Evolutionary conservation across 2,888 invertebrate genomes (phyloP).

Genomic region (Neoaliturus tenellus): DNA sequence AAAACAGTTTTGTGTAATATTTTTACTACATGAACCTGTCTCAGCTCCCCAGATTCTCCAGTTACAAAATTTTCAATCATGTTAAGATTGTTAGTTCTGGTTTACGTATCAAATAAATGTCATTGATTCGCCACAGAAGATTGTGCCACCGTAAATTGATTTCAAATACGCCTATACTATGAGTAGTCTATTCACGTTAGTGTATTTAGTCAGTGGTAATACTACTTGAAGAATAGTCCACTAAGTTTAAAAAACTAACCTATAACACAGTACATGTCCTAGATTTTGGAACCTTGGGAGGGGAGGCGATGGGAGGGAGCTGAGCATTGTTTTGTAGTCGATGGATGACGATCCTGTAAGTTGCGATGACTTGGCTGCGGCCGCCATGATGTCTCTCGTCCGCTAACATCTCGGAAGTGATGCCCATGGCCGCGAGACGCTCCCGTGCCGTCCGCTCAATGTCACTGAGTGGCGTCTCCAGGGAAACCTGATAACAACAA

Average conservation of each 20-base stretch:
- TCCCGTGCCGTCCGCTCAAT: conserved; percentile 62
- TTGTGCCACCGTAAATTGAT: too few species aligned
- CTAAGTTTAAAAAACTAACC: not conserved
- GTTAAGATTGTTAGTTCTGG: too few species aligned
- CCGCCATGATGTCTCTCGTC: conserved; percentile 77
- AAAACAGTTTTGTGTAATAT: too few species aligned
- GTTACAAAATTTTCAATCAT: too few species aligned
- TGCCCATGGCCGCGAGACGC: conserved; percentile 76
- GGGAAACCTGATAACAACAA: not conserved
- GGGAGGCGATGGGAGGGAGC: conserved; percentile 58
- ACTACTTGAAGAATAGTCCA: not conserved
- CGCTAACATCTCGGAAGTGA: conserved; percentile 77
- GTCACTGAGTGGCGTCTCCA: conserved; percentile 67
- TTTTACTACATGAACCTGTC: too few species aligned
- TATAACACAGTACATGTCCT: conserved; percentile 60
- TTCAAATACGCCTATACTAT: too few species aligned
- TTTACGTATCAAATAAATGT: too few species aligned
- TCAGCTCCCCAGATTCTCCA: too few species aligned
- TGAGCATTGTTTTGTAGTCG: conserved; percentile 71
- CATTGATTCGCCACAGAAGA: too few species aligned
- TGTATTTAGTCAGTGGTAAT: too few species aligned
- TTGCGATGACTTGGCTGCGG: conserved; percentile 80
- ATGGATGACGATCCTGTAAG: conserved; percentile 82
- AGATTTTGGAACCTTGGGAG: conserved; percentile 62
- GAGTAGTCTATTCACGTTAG: too few species aligned